Base-by-base conservation (phyloP, 2,888 invertebrate genomes). In the Luffia ferchaultella region DNA sequence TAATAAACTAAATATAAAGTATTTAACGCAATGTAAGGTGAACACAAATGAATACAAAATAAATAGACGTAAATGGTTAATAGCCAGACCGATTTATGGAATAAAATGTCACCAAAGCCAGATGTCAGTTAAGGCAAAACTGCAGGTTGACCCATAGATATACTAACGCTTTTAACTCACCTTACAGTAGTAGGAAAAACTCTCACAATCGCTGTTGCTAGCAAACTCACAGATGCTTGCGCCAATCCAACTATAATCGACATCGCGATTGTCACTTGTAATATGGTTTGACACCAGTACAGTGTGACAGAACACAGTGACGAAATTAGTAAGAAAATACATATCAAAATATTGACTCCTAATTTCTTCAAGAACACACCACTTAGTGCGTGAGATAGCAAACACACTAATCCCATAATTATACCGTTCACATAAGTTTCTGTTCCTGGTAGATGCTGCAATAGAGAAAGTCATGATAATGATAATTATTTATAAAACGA, bases 161-260 rank as follows among this genome's bases (percentile, higher is more conserved):
- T n/a, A n/a, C n/a, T n/a, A n/a, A n/a, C n/a, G n/a, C n/a, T n/a
- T n/a, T n/a, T n/a, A n/a, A n/a, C n/a, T 44, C 53, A 73, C 73
- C 73, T 65, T 42, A 70, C 59, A 30, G 67, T 65, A 0, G 73
- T 73, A 1, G 73, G 73, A 48, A 73, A 70, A 1, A 65, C 67
- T 52, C 73, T 57, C 0, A 70, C 61, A n/a, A 67, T 51, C 16
- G 72, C 55, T 54, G 63, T 69, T 30, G 66, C 63, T 17, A 68
- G 63, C 15, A 73, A 52, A 53, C 66, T 63, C 19, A 67, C 41
- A 7, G 65, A 58, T 0, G 68, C 61, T 50, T 70, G 71, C 60
- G 68, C 62, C 12, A 72, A 60, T 1, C 65, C 67, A 50, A 67
- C 67, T 0, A 67, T 65, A 0, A 60, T 59, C 0, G 71, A 68